These are phyloP conservation scores for Nomada ruficornis DNA, from an alignment of 2,888 invertebrate genomes.

Conservation along the genomic window DNA sequence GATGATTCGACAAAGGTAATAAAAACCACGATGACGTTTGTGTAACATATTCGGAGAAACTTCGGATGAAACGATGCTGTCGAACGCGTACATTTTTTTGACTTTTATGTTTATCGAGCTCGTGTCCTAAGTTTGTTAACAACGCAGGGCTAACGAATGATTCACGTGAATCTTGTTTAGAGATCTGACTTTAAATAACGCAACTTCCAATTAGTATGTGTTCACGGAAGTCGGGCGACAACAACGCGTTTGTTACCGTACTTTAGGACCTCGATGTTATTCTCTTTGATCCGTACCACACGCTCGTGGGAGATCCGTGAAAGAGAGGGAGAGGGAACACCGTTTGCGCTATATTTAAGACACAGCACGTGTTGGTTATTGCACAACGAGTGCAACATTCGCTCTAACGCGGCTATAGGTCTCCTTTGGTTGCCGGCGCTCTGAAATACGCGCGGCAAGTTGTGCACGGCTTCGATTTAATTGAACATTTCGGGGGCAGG, in stretches of 20 bases:
- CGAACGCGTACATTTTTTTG: constrained; percentile 2
- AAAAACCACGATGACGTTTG: constrained; percentile 13
- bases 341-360: constrained; percentile 64
- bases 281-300: constrained; percentile 46
- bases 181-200: constrained; percentile 31
- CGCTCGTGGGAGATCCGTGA: constrained; percentile 17
- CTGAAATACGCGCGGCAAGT: constrained; percentile 36
- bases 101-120: not conserved
- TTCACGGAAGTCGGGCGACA: constrained; percentile 49
- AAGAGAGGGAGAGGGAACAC: constrained; percentile 9
- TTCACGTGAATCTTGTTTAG: not conserved
- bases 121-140: not conserved
- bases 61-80: constrained; percentile 21
- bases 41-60: constrained; percentile 7
- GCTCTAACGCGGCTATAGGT: constrained; percentile 41
- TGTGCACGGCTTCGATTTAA: constrained; percentile 37
- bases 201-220: constrained; percentile 33
- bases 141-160: not conserved
- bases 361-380: constrained; percentile 63
- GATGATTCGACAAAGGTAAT: constrained; percentile 1
- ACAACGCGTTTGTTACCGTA: constrained; percentile 50
- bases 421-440: not conserved
- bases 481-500: constrained; percentile 46
- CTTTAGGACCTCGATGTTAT: constrained; percentile 41
- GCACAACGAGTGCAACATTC: constrained; percentile 63